Evolutionary conservation across 2,113 vertebrate genomes (phyloP), one percentile per base, ranked within the genome.

Genomic region (Dipodomys spectabilis): DNA sequence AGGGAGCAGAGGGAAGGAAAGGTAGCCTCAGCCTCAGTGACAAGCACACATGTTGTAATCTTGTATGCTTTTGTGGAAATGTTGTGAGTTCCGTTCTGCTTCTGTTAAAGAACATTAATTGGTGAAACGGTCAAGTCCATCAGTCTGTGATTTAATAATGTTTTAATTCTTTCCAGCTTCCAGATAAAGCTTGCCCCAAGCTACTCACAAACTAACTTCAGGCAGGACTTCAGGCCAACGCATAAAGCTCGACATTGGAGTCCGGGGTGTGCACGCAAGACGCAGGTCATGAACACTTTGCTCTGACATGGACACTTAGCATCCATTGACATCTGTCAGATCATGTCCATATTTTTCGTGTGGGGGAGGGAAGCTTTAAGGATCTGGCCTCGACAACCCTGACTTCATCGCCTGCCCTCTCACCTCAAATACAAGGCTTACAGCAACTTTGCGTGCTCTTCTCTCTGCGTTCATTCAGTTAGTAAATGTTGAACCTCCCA

Each of bases 41-140:
- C 16, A 45, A 28, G 13, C 12, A 0, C 6, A 0, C 4, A 5
- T 2, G 8, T 1, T 2, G 8, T 1, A 25, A 30, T 28, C 22
- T 10, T 45, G 7, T 20, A 11, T 25, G 27, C 69, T 49, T 64
- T 28, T 5, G 25, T 22, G 35, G 64, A 67, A 75, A 65, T 30
- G 7, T 65, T 23, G 27, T 74, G 27, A 28, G 3, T 5, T 45
- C 19, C 9, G 0, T 19, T 57, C 25, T 23, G 1, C 22, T 57
- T 28, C 62, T 82, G 9, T 20, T n/a, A 13, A 64, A 22, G 20
- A 22, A 81, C 62, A 7, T 4, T 30, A 28, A 25, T 5, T 28
- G 20, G 44, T 2, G 1, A 73, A 49, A 39, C 60, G 2, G 32
- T 16, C 35, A 49, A 23, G 27, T 28, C 10, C 1, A 2, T 10